Conservation (phyloP, 2,797 vertebrate genomes). For the Phrynocephalus vlangalii region DNA sequence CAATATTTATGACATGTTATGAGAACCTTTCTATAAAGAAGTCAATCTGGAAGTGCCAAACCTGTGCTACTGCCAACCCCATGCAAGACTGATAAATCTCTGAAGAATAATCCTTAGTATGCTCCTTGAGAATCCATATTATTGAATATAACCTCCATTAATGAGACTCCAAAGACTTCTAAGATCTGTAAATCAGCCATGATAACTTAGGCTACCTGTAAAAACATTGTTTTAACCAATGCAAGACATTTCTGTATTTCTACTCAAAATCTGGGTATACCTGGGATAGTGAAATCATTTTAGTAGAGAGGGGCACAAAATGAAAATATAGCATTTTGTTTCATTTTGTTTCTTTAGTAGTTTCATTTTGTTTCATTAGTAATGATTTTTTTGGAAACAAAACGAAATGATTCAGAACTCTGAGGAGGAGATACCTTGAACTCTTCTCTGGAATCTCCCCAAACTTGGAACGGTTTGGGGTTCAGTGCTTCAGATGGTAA, state of each 20-base stretch:
- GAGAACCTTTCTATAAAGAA: not conserved
- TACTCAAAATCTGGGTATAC: not conserved
- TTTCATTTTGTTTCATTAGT: no score
- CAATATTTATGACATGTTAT: conserved; percentile 34
- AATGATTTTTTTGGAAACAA: no score
- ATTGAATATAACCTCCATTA: not conserved
- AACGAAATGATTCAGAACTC: no score
- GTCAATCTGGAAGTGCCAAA: not conserved
- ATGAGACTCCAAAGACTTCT: not conserved
- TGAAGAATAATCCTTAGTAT: conserved; percentile 12
- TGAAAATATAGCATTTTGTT: no score
- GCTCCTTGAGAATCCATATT: not conserved
- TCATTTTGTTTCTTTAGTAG: no score
- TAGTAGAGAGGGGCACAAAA: no score
- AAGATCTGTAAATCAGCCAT: conserved; percentile 1
- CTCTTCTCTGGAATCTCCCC: no score
- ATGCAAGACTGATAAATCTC: conserved; percentile 4
- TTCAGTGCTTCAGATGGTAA: no score
- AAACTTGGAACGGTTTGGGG: no score
- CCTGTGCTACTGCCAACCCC: not conserved
- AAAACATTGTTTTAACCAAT: conserved; percentile 17
- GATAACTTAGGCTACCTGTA: not conserved
- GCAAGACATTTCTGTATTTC: not conserved
- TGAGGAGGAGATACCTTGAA: no score
- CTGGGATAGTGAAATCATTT: not conserved